A percentile compares a stretch with the other conserved stretches of the same genome.
phyloP scores from a whole-genome alignment of 1,140 invertebrate species.

The Euura saliciscinereae region DNA sequence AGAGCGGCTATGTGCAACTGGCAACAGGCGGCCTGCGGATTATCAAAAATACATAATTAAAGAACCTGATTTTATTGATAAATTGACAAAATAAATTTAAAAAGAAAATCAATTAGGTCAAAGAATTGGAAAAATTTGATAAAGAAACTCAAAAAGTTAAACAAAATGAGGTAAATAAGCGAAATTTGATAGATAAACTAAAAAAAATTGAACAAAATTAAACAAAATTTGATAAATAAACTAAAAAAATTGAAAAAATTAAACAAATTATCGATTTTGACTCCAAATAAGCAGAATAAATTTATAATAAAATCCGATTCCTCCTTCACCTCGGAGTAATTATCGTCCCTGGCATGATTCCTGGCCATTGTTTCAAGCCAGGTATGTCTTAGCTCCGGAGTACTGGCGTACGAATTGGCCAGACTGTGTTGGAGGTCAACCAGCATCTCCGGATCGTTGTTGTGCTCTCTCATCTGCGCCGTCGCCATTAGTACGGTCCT shows the following conservation, averaged over 20 bases:
- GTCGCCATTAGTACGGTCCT: slow-evolving; percentile 94
- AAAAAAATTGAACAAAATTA: neutral
- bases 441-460: slow-evolving; percentile 88
- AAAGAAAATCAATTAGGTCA: too few species aligned
- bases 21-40: slow-evolving; percentile 78
- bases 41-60: slow-evolving; percentile 3
- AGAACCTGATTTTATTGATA: too few species aligned
- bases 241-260: too few species aligned
- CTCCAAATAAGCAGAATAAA: too few species aligned
- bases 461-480: slow-evolving; percentile 87
- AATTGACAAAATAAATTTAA: too few species aligned
- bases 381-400: slow-evolving; percentile 88
- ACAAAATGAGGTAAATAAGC: too few species aligned
- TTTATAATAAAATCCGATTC: slow-evolving; percentile 2
- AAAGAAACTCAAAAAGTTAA: too few species aligned
- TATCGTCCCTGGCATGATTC: slow-evolving; percentile 79
- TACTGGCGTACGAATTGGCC: slow-evolving; percentile 93
- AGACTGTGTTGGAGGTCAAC: slow-evolving; percentile 92
- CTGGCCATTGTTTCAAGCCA: slow-evolving; percentile 93
- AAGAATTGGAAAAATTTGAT: too few species aligned
- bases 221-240: too few species aligned
- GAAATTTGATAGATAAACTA: too few species aligned
- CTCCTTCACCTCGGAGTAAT: slow-evolving; percentile 75
- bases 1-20: slow-evolving; percentile 90
- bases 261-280: too few species aligned